These are phyloP conservation scores for Clupea harengus DNA, from an alignment of 2,113 vertebrate genomes.

Conservation along the genomic window DNA sequence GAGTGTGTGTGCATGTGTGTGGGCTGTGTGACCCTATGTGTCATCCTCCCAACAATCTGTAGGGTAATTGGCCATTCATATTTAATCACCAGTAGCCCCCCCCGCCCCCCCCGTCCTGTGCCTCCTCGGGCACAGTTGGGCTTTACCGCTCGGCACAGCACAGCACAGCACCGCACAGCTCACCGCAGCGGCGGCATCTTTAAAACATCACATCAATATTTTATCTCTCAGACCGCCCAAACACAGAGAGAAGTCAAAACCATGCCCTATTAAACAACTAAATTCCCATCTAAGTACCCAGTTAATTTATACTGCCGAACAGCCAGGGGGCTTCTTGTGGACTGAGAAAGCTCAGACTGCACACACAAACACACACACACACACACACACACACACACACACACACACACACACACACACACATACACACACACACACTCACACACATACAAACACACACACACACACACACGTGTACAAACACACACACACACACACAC, in stretches of 20 bases:
- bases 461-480: not conserved
- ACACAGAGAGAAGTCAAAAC: conserved; percentile 31
- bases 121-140: conserved; percentile 39
- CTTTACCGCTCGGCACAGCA: not conserved
- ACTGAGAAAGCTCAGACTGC: not conserved
- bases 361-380: not conserved
- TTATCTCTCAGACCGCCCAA: conserved; percentile 38
- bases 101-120: conserved; percentile 30
- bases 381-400: not conserved
- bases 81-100: conserved; percentile 50
- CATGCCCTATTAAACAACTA: conserved; percentile 28
- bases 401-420: not conserved
- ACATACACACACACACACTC: not conserved
- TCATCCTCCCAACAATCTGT: conserved; percentile 24
- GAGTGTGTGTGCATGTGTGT: not conserved
- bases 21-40: conserved; percentile 9
- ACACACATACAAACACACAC: not conserved
- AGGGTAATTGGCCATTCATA: conserved; percentile 51
- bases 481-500: not conserved
- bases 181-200: conserved; percentile 26
- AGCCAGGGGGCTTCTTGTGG: too few relatives aligned
- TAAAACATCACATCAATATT: conserved; percentile 47
- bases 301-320: not conserved
- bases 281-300: too few relatives aligned
- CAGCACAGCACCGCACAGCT: not conserved